Conservation (phyloP, 1,140 invertebrate species). For the Brachionus rotundiformis region DNA sequence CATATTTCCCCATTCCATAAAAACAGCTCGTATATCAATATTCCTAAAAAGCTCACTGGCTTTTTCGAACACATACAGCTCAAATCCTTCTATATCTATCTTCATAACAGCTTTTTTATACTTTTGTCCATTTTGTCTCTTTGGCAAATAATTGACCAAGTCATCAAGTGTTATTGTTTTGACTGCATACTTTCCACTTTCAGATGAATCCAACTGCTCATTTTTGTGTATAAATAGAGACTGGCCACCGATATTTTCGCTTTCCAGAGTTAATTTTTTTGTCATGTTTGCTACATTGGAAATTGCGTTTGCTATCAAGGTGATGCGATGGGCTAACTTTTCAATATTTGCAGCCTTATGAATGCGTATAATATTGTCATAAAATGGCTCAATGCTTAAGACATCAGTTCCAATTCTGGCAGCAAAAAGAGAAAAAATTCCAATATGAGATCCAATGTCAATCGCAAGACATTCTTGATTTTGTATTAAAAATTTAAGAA, state of each 20-base stretch:
- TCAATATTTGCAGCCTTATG: not conserved
- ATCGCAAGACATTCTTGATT: not conserved
- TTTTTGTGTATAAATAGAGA: not conserved
- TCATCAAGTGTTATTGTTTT: constrained; percentile 35
- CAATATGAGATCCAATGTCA: not conserved
- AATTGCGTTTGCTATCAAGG: constrained; percentile 2
- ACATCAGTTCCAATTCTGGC: not conserved
- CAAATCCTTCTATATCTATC: constrained; percentile 39
- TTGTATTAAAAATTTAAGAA: not conserved
- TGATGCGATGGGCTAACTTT: not conserved
- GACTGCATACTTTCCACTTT: not conserved
- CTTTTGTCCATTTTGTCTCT: not conserved
- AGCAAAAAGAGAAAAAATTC: not conserved
- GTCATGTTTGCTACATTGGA: not conserved
- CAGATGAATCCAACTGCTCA: not conserved
- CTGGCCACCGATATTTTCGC: constrained; percentile 28
- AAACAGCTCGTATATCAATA: constrained; percentile 5
- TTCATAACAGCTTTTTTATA: constrained; percentile 4
- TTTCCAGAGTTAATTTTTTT: not conserved
- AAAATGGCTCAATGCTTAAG: constrained; percentile 20
- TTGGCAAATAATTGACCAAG: not conserved
- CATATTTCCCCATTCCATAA: constrained; percentile 40
- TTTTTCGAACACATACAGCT: constrained; percentile 14
- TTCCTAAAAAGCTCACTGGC: not conserved
- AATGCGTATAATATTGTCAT: constrained; percentile 4